These are phyloP conservation scores for Drosophila sulfurigaster DNA, from an alignment of 1,140 invertebrate genomes.

Conservation along the genomic window DNA sequence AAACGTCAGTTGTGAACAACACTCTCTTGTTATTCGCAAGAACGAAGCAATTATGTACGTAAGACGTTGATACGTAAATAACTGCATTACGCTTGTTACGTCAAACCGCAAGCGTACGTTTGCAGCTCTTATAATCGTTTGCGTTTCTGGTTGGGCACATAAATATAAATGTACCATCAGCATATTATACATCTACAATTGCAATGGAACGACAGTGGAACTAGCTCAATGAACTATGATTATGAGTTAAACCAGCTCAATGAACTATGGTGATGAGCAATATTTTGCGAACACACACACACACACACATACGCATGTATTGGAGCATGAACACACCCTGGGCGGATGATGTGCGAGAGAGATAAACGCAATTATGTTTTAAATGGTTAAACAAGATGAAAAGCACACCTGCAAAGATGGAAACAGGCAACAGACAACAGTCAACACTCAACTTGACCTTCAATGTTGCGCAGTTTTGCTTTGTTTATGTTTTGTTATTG, in stretches of 20 bases:
- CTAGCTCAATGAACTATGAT: slow-evolving; percentile 8
- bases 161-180: background rate
- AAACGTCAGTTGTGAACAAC: no score
- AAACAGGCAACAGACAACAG: slow-evolving; percentile 3
- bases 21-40: no score
- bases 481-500: slow-evolving; percentile 26
- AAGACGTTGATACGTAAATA: no score
- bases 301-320: slow-evolving; percentile 2
- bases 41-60: no score
- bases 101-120: no score
- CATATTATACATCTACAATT: no score
- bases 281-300: slow-evolving; percentile 10
- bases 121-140: no score
- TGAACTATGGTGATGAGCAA: slow-evolving; percentile 13
- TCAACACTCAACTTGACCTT: slow-evolving; percentile 51
- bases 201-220: background rate
- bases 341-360: slow-evolving; percentile 30
- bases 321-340: background rate
- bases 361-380: slow-evolving; percentile 56
- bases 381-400: slow-evolving; percentile 44
- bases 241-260: slow-evolving; percentile 6
- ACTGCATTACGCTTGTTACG: no score
- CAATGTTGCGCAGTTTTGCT: slow-evolving; percentile 28
- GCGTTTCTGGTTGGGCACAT: no score
- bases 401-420: slow-evolving; percentile 29